phyloP scores from a whole-genome alignment of 1,140 invertebrate genomes.

The Propsilocerus akamusi region DNA sequence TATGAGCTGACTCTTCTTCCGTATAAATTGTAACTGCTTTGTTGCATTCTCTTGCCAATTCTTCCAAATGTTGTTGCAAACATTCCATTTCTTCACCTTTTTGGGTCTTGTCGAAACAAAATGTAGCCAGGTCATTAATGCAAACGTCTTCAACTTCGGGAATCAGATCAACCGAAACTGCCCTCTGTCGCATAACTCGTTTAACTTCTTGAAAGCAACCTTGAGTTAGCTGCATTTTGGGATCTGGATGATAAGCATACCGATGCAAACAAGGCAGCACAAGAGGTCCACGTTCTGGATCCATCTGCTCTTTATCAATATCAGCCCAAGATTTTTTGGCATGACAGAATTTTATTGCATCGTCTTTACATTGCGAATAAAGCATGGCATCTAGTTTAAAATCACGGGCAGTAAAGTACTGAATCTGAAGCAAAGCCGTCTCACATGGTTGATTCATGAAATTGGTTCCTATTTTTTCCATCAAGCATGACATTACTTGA shows the following conservation, averaged over 20 bases:
- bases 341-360: conserved; percentile 67
- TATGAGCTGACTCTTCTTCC: conserved; percentile 67
- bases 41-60: conserved; percentile 24
- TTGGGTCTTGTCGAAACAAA: conserved; percentile 66
- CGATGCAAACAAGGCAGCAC: conserved; percentile 86
- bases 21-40: conserved; percentile 71
- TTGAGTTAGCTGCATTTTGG: conserved; percentile 38
- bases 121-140: conserved; percentile 60
- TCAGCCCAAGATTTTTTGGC: conserved; percentile 62
- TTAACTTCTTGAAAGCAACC: conserved; percentile 59
- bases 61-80: conserved; percentile 77
- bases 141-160: conserved; percentile 88
- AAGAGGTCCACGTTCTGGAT: conserved; percentile 52
- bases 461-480: conserved; percentile 73
- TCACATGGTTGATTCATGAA: conserved; percentile 81
- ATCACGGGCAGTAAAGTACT: conserved; percentile 91
- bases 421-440: conserved; percentile 80
- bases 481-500: conserved; percentile 80
- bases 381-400: conserved; percentile 83
- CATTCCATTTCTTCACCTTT: conserved; percentile 82
- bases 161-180: conserved; percentile 77
- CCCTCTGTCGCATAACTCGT: conserved; percentile 80
- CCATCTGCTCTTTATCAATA: conserved; percentile 35
- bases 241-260: conserved; percentile 58
- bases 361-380: conserved; percentile 65